These are phyloP conservation scores for Neosalanx taihuensis DNA, from an alignment of 2,797 vertebrate genomes.

Conservation along the genomic window DNA sequence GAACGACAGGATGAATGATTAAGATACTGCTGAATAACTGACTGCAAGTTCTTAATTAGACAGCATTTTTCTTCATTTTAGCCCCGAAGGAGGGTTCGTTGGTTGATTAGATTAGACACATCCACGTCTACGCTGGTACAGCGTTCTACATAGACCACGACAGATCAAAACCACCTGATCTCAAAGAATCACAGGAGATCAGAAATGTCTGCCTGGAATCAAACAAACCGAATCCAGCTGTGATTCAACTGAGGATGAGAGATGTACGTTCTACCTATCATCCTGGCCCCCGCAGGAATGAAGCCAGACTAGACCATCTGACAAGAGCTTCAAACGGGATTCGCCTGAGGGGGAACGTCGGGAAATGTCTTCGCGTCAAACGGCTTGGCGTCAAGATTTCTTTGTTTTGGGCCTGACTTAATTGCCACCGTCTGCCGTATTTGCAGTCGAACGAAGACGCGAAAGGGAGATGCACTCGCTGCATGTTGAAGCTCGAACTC, in stretches of 20 bases:
- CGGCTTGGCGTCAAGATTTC: neutral
- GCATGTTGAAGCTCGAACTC: neutral
- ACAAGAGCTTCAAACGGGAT: neutral
- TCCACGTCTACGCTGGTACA: neutral
- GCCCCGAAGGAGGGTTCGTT: no score
- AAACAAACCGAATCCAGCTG: neutral
- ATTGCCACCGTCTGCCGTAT: neutral
- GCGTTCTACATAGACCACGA: neutral
- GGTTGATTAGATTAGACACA: no score
- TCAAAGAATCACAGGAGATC: neutral
- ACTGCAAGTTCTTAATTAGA: no score
- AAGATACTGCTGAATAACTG: no score
- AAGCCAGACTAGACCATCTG: constrained; percentile 1
- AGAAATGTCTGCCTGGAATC: neutral
- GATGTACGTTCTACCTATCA: no score
- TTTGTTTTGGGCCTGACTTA: neutral
- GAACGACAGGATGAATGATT: no score
- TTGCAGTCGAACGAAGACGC: neutral
- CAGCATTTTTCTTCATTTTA: no score
- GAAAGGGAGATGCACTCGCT: neutral
- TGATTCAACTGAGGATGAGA: neutral
- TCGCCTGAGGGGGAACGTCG: neutral
- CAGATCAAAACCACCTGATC: neutral
- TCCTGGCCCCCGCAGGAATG: neutral
- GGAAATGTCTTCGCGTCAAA: neutral